Percentiles rank a stretch among this genome's conserved stretches.
These are phyloP conservation scores for Graphium colonna DNA, from an alignment of 2,888 invertebrate genomes.

Conservation along the genomic window DNA sequence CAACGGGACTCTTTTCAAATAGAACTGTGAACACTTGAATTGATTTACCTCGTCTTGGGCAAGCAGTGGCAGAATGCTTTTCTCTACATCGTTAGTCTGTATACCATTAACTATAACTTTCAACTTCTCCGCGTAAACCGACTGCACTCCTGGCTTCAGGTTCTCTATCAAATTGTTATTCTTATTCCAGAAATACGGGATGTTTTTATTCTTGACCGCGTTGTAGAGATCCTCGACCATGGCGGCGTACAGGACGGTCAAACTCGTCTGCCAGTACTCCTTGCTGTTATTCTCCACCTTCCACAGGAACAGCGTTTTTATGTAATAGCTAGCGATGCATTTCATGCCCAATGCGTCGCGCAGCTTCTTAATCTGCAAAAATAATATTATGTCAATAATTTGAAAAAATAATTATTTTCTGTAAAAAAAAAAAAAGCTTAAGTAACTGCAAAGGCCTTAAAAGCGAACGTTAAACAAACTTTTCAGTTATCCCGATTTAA, in stretches of 20 bases:
- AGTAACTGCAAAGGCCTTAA: no score
- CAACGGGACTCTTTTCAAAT: slow-evolving; percentile 36
- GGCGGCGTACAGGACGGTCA: slow-evolving; percentile 46
- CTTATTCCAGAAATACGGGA: slow-evolving; percentile 61
- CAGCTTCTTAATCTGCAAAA: slow-evolving; percentile 69
- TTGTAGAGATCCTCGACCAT: slow-evolving; percentile 56
- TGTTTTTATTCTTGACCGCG: slow-evolving; percentile 47
- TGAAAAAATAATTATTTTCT: no score
- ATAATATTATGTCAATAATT: background rate
- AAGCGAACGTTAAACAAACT: no score
- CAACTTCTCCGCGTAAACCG: slow-evolving; percentile 40
- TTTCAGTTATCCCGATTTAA: no score
- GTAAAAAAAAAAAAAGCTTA: no score
- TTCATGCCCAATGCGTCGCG: slow-evolving; percentile 64
- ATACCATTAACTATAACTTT: slow-evolving; percentile 57
- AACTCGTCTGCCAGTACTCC: slow-evolving; percentile 55
- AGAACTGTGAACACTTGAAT: slow-evolving; percentile 53
- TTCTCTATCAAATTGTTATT: slow-evolving; percentile 55
- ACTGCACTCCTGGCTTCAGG: slow-evolving; percentile 36
- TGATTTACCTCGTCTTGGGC: slow-evolving; percentile 44
- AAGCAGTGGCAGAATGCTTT: slow-evolving; percentile 43
- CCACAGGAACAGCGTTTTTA: slow-evolving; percentile 78
- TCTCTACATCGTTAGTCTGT: slow-evolving; percentile 49
- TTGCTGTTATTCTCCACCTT: slow-evolving; percentile 51
- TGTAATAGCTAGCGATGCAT: slow-evolving; percentile 77